Evolutionary conservation across 2,797 vertebrate genomes (phyloP), one percentile per base, ranked within the genome.

Genomic region (Gymnodraco acuticeps): DNA sequence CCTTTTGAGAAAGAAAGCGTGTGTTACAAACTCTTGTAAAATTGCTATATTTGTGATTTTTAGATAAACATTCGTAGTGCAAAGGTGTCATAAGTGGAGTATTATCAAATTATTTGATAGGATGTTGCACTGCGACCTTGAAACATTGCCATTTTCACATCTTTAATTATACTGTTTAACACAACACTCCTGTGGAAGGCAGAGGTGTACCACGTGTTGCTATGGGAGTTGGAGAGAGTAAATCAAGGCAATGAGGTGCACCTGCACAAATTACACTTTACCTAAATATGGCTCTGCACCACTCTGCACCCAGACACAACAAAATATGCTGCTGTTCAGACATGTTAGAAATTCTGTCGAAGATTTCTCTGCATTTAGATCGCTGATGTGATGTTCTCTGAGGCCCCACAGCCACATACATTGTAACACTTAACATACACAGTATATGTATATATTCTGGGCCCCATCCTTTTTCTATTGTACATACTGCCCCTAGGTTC

Each of bases 221-320:
- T 54, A 38, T 59, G 52, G 46, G 31, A 56, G 75, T n/a, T 61
- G 42, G 31, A 75, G 23, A 58, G 17, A 62, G 48, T 75, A 51
- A 65, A 66, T 59, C 13, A n/a, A 70, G 48, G 47, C 33, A 65
- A 50, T 43, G 41, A 66, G 54, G 51, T 75, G 60, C 81, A 87
- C 70, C 84, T 85, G 75, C 77, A 84, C 56, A 46, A 64, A 70
- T 83, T 64, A 78, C 45, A 66, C 43, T 38, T 70, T 11, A 73
- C 31, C 51, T 75, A 63, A 71, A 54, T 55, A 53, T 4, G 17
- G 48, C 27, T 62, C 52, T 59, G 45, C 47, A 23, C 27, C 53
- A 41, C 27, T 62, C 52, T 59, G 45, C 47, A 23, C 27, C 53
- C 64, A 42, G 69, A 65, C 31, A 59, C 20, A 60, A 16, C 54